Base-by-base conservation (phyloP, 1,140 invertebrate species). In the Acyrthosiphon pisum region DNA sequence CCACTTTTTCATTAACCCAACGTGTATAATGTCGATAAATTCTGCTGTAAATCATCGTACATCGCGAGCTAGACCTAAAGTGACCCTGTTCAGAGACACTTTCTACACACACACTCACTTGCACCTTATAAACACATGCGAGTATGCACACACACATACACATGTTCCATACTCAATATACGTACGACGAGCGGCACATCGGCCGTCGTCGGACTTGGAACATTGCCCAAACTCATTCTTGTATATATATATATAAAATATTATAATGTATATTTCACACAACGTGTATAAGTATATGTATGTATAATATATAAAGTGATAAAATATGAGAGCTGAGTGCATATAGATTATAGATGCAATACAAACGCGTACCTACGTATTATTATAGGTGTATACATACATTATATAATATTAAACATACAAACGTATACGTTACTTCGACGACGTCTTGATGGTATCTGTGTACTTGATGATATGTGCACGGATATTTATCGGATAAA, bases 11-110 rank as follows among this genome's bases (percentile, higher is more conserved):
- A 93, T 93, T 93, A 93, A 93, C 76, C 48, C 48, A 53, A 84
- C 91, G 48, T 60, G 68, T 83, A 68, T 68, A 41, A 35, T 53
- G 81, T 93, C 37, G 81, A 81, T 81, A 91, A 83, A 91, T 50
- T 83, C 90, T 35, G 68, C 46, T 41, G 81, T 93, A 93, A 93
- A 93, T 93, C 91, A 93, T 93, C 91, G 91, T 91, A 60, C 20
- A 37, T 37, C n/a, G 76, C 46, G 46, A 93, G 9, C 30, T 48
- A 84, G 68, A 93, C 76, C 68, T 53, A n/a, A 84, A 37, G 76
- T 86, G 91, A 93, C 91, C 91, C 91, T 53, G 91, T 93, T 93
- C 23, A 48, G 48, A 90, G 89, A 90, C 89, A 90, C 89, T 90
- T 90, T 90, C 53, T 89, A 88, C 35, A 60, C 37, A 60, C 37